Percentiles rank a stretch among this genome's conserved stretches.
Evolutionary conservation across 2,113 vertebrate species (phyloP).

Genomic region (Zonotrichia leucophrys): DNA sequence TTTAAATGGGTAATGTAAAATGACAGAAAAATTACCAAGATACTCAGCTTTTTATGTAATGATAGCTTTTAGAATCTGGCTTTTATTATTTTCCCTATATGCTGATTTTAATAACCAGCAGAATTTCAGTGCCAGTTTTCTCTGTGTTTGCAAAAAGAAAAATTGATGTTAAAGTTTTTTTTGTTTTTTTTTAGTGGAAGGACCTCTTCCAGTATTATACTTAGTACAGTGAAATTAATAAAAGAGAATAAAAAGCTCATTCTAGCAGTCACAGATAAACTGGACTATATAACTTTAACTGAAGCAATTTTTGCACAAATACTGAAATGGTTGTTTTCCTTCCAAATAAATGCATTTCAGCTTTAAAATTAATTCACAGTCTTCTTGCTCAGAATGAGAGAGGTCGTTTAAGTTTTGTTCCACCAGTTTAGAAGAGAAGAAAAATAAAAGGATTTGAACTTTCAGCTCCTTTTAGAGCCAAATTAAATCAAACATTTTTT

Average conservation of each 20-base stretch:
- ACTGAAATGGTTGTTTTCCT: background rate
- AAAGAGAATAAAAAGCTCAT: background rate
- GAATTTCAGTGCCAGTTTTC: background rate
- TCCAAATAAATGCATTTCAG: background rate
- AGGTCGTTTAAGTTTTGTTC: background rate
- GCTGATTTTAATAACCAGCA: background rate
- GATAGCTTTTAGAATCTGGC: background rate
- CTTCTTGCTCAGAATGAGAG: background rate
- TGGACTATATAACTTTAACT: background rate
- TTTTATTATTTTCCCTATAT: background rate
- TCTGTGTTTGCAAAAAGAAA: background rate
- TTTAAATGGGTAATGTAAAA: background rate
- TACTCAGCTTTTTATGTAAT: background rate
- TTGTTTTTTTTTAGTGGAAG: background rate
- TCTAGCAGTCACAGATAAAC: background rate
- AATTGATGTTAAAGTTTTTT: background rate
- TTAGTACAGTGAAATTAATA: background rate
- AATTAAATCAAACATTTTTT: constrained; percentile 30
- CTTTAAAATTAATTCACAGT: background rate
- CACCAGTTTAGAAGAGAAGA: background rate
- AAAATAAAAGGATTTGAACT: background rate
- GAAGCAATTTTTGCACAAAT: background rate
- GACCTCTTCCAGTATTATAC: background rate
- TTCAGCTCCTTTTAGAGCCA: background rate
- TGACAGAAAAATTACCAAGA: background rate